Evolutionary conservation across 2,797 vertebrate genomes (phyloP).

Genomic region (Periophthalmus magnuspinnatus): DNA sequence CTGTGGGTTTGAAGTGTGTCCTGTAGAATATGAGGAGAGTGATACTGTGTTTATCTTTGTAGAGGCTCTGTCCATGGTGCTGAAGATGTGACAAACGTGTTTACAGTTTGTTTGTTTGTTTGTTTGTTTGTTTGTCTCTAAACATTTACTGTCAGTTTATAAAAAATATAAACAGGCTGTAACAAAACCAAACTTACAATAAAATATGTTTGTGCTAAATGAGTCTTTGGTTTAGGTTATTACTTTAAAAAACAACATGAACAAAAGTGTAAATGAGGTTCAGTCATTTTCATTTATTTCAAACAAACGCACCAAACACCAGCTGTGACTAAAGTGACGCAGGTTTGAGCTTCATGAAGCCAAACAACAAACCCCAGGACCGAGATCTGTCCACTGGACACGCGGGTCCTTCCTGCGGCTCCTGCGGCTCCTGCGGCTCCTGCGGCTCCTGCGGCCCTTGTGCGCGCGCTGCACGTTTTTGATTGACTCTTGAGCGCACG

Average conservation of each 20-base stretch:
- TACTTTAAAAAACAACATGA: too few relatives aligned
- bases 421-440: too few relatives aligned
- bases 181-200: too few relatives aligned
- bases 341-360: background rate
- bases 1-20: too few relatives aligned
- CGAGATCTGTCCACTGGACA: background rate
- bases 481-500: constrained; percentile 41
- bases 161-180: too few relatives aligned
- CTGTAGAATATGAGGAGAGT: too few relatives aligned
- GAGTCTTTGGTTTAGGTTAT: too few relatives aligned
- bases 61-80: constrained; percentile 1
- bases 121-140: too few relatives aligned
- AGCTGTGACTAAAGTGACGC: background rate
- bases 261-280: background rate
- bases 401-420: too few relatives aligned
- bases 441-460: constrained; percentile 1
- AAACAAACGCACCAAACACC: background rate
- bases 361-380: background rate
- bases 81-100: background rate
- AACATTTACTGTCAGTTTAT: too few relatives aligned
- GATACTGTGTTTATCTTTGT: too few relatives aligned
- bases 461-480: constrained; percentile 24
- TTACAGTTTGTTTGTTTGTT: too few relatives aligned
- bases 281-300: background rate
- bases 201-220: background rate